A percentile compares a stretch with the other conserved stretches of the same genome.
phyloP scores from a whole-genome alignment of 2,113 vertebrate genomes.

The Pterocles gutturalis region DNA sequence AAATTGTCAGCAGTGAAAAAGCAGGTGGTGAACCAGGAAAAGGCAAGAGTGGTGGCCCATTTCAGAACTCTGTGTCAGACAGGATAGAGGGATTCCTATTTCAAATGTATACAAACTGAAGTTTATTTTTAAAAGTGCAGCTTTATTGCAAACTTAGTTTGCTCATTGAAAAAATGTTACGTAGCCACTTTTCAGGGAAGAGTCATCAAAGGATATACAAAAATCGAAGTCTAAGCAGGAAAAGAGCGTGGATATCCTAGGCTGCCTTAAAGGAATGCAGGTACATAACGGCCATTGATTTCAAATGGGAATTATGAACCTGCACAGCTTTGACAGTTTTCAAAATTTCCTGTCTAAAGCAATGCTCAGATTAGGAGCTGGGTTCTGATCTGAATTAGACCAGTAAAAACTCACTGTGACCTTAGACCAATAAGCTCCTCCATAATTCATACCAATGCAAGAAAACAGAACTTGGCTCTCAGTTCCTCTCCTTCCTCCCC shows the following conservation, averaged over 20 bases:
- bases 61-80: conserved; percentile 61
- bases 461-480: neutral
- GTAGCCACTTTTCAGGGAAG: conserved; percentile 32
- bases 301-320: neutral
- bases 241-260: neutral
- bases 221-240: neutral
- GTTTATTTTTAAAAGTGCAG: conserved; percentile 70
- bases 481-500: neutral
- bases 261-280: neutral
- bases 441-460: accelerated
- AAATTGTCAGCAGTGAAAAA: neutral
- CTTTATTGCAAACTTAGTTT: conserved; percentile 76
- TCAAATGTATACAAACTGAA: conserved; percentile 66
- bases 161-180: conserved; percentile 58
- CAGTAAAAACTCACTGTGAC: neutral
- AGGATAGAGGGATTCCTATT: conserved; percentile 72
- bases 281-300: neutral
- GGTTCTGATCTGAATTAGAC: neutral
- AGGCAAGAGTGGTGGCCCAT: conserved; percentile 70
- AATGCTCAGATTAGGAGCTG: neutral
- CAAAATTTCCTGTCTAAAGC: neutral
- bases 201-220: neutral
- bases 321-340: neutral
- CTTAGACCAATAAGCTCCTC: neutral
- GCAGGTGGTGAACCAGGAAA: conserved; percentile 71